These are phyloP conservation scores for Drosophila recens DNA, from an alignment of 2,888 invertebrate genomes.

Conservation along the genomic window DNA sequence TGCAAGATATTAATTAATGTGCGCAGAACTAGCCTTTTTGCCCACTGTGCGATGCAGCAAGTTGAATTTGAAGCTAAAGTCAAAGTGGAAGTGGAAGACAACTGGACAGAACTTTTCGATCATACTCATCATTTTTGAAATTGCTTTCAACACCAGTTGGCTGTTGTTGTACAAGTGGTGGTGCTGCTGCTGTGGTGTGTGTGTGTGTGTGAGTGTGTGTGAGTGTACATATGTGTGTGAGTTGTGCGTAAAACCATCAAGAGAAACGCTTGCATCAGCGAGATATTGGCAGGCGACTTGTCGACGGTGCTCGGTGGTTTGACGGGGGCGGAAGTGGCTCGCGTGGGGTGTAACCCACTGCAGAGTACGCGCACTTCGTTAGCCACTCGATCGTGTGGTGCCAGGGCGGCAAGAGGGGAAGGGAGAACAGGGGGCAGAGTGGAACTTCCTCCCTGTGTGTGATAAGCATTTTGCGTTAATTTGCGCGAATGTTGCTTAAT, in stretches of 20 bases:
- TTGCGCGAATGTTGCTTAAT: conserved; percentile 77
- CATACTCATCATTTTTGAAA: conserved; percentile 85
- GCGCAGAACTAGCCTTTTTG: neutral
- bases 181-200: conserved; percentile 9
- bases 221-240: neutral
- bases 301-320: neutral
- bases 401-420: neutral
- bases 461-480: conserved; percentile 75
- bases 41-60: neutral
- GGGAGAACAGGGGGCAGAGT: neutral
- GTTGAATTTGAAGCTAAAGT: conserved; percentile 14
- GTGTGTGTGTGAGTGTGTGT: conserved; percentile 8
- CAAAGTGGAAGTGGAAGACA: conserved; percentile 5
- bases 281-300: conserved; percentile 29
- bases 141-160: conserved; percentile 84
- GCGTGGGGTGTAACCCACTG: conserved; percentile 73
- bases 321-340: conserved; percentile 36
- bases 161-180: conserved; percentile 11
- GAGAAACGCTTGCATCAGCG: conserved; percentile 70
- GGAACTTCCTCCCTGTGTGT: conserved; percentile 28
- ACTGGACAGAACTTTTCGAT: conserved; percentile 72
- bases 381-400: conserved; percentile 31
- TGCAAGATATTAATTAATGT: neutral
- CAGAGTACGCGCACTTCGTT: conserved; percentile 75
- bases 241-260: conserved; percentile 79